Base-by-base conservation (phyloP, 2,888 invertebrate species). In the Helleia helle region DNA sequence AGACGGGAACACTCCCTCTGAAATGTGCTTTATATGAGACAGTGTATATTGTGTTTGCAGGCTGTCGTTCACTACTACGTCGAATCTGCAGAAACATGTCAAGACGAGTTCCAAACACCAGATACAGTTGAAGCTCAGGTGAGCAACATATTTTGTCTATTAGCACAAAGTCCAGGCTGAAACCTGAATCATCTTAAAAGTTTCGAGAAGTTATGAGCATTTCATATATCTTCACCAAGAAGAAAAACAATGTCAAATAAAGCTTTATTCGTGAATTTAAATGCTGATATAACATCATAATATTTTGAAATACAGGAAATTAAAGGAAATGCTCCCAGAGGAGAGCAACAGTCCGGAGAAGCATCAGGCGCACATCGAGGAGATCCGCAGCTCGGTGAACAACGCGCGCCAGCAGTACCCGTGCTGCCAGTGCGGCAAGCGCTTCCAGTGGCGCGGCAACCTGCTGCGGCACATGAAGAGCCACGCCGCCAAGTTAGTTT, bases 371-470 rank as follows among this genome's bases (percentile, higher is more conserved):
- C 29, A 25, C 1, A 61, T 71, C 7, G 68, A 67, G 0, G 56
- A 69, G 37, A 77, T 80, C 2, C 65, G 62, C n/a, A 49, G 49
- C 0, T 52, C 62, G 0, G 61, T 79, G 2, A 68, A 62, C 42
- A 60, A 45, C 1, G 49, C 65, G 0, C 54, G 62, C 0, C 59
- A 66, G 40, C 52, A 52, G 50, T 73, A 46, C 47, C 52, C 65
- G 0, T 83, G 81, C 14, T 55, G 68, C 1, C 79, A 75, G 37
- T 81, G 94, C 64, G 93, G 91, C 46, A 91, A 91, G 66, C 89
- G 89, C 13, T 94, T 93, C 65, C 93, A 93, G 40, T 93, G 93
- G 80, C 88, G 93, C 48, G 93, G 93, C 11, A 93, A 93, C 62
- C 87, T 93, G 76, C 67, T 91, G 58, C 83, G 93, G 37, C 93